phyloP scores from a whole-genome alignment of 2,888 invertebrate genomes.

The Tenthredo amoena region DNA sequence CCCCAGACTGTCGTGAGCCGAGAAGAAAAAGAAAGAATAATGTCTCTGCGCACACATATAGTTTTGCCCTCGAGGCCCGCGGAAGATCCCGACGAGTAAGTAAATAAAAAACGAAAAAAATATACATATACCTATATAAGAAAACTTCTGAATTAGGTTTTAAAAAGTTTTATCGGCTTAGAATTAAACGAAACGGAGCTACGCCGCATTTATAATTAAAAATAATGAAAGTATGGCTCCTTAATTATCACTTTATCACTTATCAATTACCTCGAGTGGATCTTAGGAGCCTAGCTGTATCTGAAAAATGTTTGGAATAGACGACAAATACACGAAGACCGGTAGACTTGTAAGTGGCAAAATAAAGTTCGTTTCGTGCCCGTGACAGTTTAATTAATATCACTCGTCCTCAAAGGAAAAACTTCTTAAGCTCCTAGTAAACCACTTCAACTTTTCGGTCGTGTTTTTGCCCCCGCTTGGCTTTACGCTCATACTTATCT shows the following conservation, averaged over 20 bases:
- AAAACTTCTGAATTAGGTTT: constrained; percentile 11
- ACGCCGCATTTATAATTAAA: constrained; percentile 15
- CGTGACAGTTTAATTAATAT: constrained; percentile 77
- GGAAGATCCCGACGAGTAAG: background rate
- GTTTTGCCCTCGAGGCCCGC: constrained; percentile 9
- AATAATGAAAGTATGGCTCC: constrained; percentile 1
- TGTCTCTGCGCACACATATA: background rate
- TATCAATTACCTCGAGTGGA: background rate
- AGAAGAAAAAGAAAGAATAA: background rate
- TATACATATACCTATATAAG: background rate
- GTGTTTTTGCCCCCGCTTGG: constrained; percentile 51
- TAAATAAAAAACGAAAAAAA: background rate
- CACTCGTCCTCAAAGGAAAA: constrained; percentile 76
- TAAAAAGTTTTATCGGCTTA: background rate
- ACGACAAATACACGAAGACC: constrained; percentile 33
- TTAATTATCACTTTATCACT: constrained; percentile 20
- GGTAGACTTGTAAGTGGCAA: constrained; percentile 77
- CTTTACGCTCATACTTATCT: constrained; percentile 19
- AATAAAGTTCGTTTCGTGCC: constrained; percentile 76
- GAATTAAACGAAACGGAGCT: background rate
- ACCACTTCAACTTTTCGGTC: constrained; percentile 67
- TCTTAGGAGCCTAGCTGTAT: constrained; percentile 18
- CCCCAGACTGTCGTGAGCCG: constrained; percentile 32
- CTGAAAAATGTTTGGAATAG: constrained; percentile 44
- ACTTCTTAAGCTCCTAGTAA: constrained; percentile 73